Conservation (phyloP, 2,113 vertebrate genomes). For the Picathartes gymnocephalus region DNA sequence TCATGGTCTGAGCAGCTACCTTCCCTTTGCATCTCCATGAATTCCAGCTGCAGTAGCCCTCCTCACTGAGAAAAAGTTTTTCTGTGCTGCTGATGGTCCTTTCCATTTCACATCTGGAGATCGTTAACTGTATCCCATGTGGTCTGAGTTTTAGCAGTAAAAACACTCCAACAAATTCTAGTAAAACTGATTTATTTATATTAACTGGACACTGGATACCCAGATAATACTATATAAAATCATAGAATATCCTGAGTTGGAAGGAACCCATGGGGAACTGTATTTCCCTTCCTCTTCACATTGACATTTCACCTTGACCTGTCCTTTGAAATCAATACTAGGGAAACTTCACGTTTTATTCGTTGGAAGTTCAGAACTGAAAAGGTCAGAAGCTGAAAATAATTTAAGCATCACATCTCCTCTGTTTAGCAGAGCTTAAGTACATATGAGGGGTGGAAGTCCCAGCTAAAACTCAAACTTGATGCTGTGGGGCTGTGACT, state of each 20-base stretch:
- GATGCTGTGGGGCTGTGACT: background rate
- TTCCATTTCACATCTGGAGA: slow-evolving; percentile 41
- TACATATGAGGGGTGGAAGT: background rate
- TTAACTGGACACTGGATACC: slow-evolving; percentile 19
- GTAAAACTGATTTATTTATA: slow-evolving; percentile 50
- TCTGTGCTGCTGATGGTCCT: background rate
- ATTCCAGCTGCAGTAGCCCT: background rate
- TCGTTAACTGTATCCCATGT: slow-evolving; percentile 30
- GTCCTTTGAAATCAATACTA: slow-evolving; percentile 32
- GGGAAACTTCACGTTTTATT: background rate
- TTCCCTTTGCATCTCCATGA: background rate
- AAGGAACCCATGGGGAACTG: background rate
- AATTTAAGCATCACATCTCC: slow-evolving; percentile 1
- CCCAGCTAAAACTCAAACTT: background rate
- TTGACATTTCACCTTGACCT: slow-evolving; percentile 32
- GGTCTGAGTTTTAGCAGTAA: slow-evolving; percentile 19
- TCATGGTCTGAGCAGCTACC: background rate
- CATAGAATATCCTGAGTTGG: background rate
- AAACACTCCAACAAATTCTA: slow-evolving; percentile 2
- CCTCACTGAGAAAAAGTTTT: background rate
- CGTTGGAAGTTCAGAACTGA: background rate
- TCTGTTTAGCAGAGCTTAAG: background rate
- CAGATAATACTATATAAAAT: background rate
- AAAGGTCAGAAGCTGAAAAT: slow-evolving; percentile 43
- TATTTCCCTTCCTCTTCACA: slow-evolving; percentile 15